Evolutionary conservation across 2,113 vertebrate genomes (phyloP).

Genomic region (Neofelis nebulosa): DNA sequence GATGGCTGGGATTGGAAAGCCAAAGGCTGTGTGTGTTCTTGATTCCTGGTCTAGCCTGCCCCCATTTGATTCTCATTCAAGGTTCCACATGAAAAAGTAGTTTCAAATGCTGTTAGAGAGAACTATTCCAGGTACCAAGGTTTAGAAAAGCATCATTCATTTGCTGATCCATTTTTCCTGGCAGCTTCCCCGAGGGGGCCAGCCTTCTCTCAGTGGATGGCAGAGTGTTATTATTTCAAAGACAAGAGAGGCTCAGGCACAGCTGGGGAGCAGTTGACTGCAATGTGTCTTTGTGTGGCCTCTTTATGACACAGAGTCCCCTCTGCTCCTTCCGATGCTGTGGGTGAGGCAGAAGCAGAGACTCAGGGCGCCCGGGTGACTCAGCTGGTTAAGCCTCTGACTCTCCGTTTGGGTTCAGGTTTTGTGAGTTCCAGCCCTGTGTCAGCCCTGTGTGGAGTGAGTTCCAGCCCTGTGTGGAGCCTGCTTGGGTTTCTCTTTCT

Average conservation of each 20-base stretch:
- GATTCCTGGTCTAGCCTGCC: not conserved
- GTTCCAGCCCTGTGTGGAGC: too few species aligned
- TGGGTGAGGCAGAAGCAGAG: not conserved
- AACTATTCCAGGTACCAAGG: not conserved
- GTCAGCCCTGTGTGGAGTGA: too few species aligned
- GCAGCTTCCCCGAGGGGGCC: not conserved
- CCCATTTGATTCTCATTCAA: conserved; percentile 43
- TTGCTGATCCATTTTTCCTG: not conserved
- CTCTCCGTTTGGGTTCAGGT: too few species aligned
- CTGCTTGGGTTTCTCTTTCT: too few species aligned
- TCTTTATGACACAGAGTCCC: not conserved
- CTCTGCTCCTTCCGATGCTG: not conserved
- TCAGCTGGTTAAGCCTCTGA: too few species aligned
- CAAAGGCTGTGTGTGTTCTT: too few species aligned
- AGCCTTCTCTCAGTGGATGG: not conserved
- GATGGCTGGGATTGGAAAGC: not conserved
- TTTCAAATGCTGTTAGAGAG: not conserved
- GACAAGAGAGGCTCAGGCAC: fast-evolving
- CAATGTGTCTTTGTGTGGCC: not conserved
- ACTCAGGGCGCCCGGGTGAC: not conserved
- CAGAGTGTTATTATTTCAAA: not conserved
- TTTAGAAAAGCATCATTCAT: not conserved
- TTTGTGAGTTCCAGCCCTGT: too few species aligned
- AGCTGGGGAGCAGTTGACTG: not conserved
- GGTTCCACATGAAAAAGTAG: not conserved